Evolutionary conservation across 2,113 vertebrate genomes (phyloP).

Genomic region (Ctenomys sociabilis): DNA sequence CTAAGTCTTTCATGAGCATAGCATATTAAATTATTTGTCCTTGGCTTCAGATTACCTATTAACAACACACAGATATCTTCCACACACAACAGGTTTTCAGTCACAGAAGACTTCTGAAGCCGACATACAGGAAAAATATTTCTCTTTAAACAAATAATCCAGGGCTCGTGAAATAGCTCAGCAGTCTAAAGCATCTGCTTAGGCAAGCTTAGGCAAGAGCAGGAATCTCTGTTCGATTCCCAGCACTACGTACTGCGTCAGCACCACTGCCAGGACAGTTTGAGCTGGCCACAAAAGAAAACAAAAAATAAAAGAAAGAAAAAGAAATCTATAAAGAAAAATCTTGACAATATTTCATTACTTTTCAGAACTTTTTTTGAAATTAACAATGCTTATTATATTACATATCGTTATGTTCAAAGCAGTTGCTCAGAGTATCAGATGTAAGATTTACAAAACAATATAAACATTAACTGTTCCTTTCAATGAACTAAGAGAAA

Average conservation of each 20-base stretch:
- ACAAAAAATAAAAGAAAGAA: not conserved
- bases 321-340: not conserved
- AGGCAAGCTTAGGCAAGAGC: no score
- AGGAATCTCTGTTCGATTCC: no score
- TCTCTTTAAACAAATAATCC: not conserved
- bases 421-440: no score
- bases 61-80: not conserved
- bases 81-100: not conserved
- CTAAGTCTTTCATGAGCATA: not conserved
- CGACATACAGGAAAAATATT: not conserved
- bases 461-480: no score
- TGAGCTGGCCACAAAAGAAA: no score
- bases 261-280: no score
- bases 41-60: not conserved
- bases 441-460: no score
- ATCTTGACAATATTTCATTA: not conserved
- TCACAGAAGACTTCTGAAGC: not conserved
- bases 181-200: no score
- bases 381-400: no score
- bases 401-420: no score
- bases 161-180: not conserved
- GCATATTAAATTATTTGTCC: not conserved
- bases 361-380: not conserved
- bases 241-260: no score
- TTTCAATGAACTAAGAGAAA: no score